Base-by-base conservation (phyloP, 2,888 invertebrate genomes). In the Drosophila histrio region DNA sequence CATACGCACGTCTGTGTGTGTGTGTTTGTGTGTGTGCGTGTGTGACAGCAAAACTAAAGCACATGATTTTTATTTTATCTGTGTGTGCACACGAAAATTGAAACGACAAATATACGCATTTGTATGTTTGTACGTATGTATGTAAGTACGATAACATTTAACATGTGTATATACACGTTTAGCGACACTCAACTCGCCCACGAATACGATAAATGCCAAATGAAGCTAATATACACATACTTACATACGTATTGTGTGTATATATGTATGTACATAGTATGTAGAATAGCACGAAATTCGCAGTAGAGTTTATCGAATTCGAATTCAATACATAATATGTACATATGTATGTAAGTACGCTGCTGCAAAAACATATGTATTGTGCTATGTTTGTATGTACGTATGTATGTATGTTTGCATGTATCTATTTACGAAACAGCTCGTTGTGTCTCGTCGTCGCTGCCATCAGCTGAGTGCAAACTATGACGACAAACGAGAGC, bases 41-140 rank as follows among this genome's bases (percentile, higher is more conserved):
- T 38, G 24, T 60, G 58, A 57, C 57, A 68, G 68, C 50, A 75
- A 71, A 74, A 79, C 53, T 62, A 54, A 59, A 58, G 65, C 72
- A 71, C 67, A 65, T 73, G 70, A 62, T 73, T 65, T 64, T 56
- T n/a, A n/a, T n/a, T 72, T 56, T 65, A 63, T 68, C 65, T 62
- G 32, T 61, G 56, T 62, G 32, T 61, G 56, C 71, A 62, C 66
- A 77, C 72, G 69, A 73, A 73, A 78, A 79, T 83, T 79, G 59
- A 79, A 83, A 72, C 61, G 68, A 69, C 68, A 79, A 79, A 82
- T 79, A 72, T 38, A 36, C 50, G 39, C 30, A 4, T 30, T 28
- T 13, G 8, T 49, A 26, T 24, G 30, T 43, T 22, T 32, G 22
- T 57, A 44, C 54, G 30, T 43, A 73, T 61, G 38, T 52, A 49